Conservation (phyloP, 2,113 vertebrate genomes). For the Anoplopoma fimbria region DNA sequence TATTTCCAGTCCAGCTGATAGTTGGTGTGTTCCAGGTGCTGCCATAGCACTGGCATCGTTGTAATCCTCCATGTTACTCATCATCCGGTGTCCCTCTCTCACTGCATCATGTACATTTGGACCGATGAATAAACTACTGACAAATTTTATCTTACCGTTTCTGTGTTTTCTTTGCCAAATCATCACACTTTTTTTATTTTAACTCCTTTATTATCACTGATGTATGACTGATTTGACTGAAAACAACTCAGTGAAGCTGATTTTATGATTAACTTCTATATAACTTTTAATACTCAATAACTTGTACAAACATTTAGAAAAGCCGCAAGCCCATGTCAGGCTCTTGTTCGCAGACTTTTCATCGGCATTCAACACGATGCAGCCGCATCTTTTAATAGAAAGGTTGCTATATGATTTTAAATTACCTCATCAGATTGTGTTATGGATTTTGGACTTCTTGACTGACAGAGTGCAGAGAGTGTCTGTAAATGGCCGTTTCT, state of each 20-base stretch:
- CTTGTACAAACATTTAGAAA: too few relatives aligned
- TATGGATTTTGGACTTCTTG: too few relatives aligned
- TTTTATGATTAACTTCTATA: neutral
- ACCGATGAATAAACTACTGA: conserved; percentile 81
- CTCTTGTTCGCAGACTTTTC: too few relatives aligned
- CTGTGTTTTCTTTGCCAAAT: conserved; percentile 26
- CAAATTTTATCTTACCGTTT: conserved; percentile 72
- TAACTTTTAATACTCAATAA: too few relatives aligned
- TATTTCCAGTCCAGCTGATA: conserved; percentile 74
- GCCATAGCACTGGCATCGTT: conserved; percentile 75
- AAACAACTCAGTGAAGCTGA: neutral
- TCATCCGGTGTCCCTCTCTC: conserved; percentile 79
- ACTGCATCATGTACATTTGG: conserved; percentile 84
- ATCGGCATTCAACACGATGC: too few relatives aligned
- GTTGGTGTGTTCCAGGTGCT: conserved; percentile 80
- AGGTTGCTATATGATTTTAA: too few relatives aligned
- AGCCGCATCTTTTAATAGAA: too few relatives aligned
- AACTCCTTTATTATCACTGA: neutral
- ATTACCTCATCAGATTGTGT: too few relatives aligned
- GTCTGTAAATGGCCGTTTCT: too few relatives aligned
- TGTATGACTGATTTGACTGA: neutral
- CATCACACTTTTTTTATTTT: neutral
- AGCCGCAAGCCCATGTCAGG: too few relatives aligned
- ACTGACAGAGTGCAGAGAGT: too few relatives aligned
- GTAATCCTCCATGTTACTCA: conserved; percentile 75